Base-by-base conservation (phyloP, 2,797 vertebrate genomes). In the Eptatretus atami region DNA sequence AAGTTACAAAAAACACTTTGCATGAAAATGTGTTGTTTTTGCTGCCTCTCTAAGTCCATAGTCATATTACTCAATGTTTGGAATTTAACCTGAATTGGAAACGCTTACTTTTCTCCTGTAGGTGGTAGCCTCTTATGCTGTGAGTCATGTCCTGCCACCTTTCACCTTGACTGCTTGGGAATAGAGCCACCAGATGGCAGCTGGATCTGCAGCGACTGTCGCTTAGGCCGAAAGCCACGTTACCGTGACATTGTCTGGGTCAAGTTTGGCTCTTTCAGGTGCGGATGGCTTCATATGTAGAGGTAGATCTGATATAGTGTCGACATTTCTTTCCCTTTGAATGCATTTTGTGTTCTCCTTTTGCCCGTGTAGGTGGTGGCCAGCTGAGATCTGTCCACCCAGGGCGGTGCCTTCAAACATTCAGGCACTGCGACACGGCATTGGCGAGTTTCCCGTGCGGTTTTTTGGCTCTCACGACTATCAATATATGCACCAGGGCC, bases 391-490 rank as follows among this genome's bases (percentile, higher is more conserved):
- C 70, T 80, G 83, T 68, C 86, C 94, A 73, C 92, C 90, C 6
- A 83, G 86, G 73, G 85, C 78, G 70, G 78, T 98, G 66, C 92
- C 90, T 68, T 82, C 84, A 73, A 98, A 98, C 77, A 98, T 98
- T 76, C 88, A 94, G 78, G 86, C 92, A 76, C 83, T 98, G 74
- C 83, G 86, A 61, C 90, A 96, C 25, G 80, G 86, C 76, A 82
- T 92, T 10, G 90, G 92, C 70, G 90, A 96, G 76, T 98, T 96
- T 70, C 90, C 90, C 0, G 88, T 96, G 67, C 93, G 86, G 77
- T 98, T 98, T 75, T 98, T 98, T 65, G 92, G 92, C 67, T 98
- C 92, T 67, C 94, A 86, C 74, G 92, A 98, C 76, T 98, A 90
- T 73, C 96, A 90, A 72, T 98, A 90, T 87, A 98, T 88, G 0